Base-by-base conservation (phyloP, 2,888 invertebrate species). In the Stenotaenia linearis region DNA sequence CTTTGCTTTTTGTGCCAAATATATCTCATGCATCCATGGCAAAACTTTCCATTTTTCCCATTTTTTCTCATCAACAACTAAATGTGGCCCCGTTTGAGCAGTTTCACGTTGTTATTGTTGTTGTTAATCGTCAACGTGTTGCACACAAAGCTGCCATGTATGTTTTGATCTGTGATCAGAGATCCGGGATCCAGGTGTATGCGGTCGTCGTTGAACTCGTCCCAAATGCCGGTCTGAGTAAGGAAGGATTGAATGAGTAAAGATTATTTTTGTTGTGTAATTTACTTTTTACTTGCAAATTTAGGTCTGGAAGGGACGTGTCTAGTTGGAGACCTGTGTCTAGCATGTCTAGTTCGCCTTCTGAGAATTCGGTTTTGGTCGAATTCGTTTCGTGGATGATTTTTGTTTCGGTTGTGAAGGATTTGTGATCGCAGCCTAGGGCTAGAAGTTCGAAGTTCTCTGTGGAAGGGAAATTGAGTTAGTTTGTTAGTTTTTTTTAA, bases 231-330 rank as follows among this genome's bases (percentile, higher is more conserved):
- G 69, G 81, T 82, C 82, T 82, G 45, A 15, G 80, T 3, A 45
- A n/a, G n/a, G n/a, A n/a, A 50, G 3, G 18, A n/a, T 45, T n/a
- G 2, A 45, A 18, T n/a, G 7, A 0, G 4, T 15, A n/a, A 75
- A 69, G 25, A 69, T 28, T 28, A 28, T n/a, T n/a, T n/a, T n/a
- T n/a, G n/a, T n/a, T n/a, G n/a, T n/a, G n/a, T 15, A 12, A 45
- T 12, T 25, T 78, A 30, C 84, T 69, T 15, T 25, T 77, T 45
- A 85, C 84, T 83, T 85, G 84, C 4, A 83, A 79, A 25, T 83
- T 83, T 18, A 84, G 77, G 56, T 84, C 84, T 25, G 83, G 82
- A 37, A 84, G 79, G 9, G 84, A 81, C 21, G 84, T 82, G 79
- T 84, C 84, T 18, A 83, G 80, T 30, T 81, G 82, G 6, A 83